Percentiles rank a stretch among this genome's conserved stretches.
These are phyloP conservation scores for Prionchulus punctatus DNA, from an alignment of 2,888 invertebrate genomes.

Conservation along the genomic window DNA sequence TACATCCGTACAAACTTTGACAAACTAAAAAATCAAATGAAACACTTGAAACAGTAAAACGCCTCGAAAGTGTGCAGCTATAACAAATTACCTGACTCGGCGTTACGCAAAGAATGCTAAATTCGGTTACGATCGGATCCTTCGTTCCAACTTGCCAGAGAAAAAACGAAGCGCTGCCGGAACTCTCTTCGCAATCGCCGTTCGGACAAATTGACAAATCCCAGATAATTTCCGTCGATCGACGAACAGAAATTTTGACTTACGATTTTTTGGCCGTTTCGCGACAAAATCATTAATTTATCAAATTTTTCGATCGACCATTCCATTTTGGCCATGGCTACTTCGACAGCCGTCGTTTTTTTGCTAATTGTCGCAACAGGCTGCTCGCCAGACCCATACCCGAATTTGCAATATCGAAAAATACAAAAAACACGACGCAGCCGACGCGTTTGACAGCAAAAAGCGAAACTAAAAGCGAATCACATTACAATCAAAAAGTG, in stretches of 20 bases:
- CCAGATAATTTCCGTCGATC: constrained; percentile 22
- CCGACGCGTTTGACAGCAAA: no score
- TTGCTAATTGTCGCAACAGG: background rate
- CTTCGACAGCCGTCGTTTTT: background rate
- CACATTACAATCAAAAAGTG: no score
- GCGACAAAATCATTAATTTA: constrained; percentile 25
- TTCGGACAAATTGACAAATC: constrained; percentile 29
- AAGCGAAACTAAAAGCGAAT: no score
- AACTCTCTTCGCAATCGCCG: constrained; percentile 27
- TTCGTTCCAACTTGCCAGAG: constrained; percentile 23
- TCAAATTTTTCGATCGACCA: constrained; percentile 19
- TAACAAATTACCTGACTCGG: no score
- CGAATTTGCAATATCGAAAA: no score
- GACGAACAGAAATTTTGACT: constrained; percentile 22
- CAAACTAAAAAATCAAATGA: background rate
- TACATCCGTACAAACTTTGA: constrained; percentile 23
- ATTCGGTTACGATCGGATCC: constrained; percentile 29
- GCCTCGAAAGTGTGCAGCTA: no score
- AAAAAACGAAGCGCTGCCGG: constrained; percentile 25
- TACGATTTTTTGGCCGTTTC: constrained; percentile 24
- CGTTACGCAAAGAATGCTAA: constrained; percentile 26
- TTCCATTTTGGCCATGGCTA: constrained; percentile 2
- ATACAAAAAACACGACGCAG: no score
- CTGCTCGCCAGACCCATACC: background rate
- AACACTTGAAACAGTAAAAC: no score